Evolutionary conservation across 2,113 vertebrate genomes (phyloP).

Genomic region (Datnioides undecimradiatus): DNA sequence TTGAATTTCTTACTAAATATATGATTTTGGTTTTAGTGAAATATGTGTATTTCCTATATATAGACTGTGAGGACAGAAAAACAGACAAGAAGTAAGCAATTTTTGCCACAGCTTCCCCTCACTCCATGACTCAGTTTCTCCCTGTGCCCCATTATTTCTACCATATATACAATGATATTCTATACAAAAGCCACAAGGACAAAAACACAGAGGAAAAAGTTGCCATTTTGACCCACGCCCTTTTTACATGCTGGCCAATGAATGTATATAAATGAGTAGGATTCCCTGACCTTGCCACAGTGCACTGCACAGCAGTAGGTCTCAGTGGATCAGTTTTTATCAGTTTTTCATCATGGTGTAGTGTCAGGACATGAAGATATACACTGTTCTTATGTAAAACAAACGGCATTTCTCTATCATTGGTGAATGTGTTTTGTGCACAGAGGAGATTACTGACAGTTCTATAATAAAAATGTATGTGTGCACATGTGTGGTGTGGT

Average conservation of each 20-base stretch:
- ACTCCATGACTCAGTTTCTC: not conserved
- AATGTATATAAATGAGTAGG: not conserved
- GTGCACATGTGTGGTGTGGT: not conserved
- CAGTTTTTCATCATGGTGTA: not conserved
- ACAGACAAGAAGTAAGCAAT: not conserved
- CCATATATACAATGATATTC: not conserved
- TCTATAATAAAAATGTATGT: not conserved
- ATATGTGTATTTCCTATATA: not conserved
- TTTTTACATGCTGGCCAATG: conserved; percentile 4
- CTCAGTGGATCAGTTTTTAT: conserved; percentile 6
- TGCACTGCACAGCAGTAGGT: conserved; percentile 1
- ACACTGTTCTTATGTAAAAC: not conserved
- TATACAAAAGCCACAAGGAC: conserved; percentile 7
- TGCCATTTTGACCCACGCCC: not conserved
- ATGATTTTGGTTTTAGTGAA: not conserved
- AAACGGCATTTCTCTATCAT: too few relatives aligned
- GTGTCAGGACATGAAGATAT: not conserved
- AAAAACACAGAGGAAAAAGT: conserved; percentile 20
- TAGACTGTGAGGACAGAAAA: not conserved
- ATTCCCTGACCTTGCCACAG: not conserved
- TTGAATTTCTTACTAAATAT: not conserved
- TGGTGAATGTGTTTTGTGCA: conserved; percentile 1
- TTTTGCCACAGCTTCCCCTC: conserved; percentile 6
- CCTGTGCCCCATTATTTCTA: conserved; percentile 3
- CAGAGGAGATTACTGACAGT: not conserved